phyloP scores from a whole-genome alignment of 2,888 invertebrate species.

The Carcina quercana region DNA sequence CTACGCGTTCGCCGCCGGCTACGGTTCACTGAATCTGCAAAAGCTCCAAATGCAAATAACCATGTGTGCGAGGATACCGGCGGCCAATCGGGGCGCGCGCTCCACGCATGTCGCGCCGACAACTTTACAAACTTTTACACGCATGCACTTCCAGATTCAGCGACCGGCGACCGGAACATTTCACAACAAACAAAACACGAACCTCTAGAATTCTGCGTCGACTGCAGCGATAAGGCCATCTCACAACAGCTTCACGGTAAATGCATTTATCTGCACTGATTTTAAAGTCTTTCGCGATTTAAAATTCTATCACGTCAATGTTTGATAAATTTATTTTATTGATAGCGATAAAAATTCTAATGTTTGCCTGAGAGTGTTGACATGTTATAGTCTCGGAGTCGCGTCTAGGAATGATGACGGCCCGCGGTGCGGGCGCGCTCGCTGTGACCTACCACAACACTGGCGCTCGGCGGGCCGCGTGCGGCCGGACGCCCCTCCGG shows the following conservation, averaged over 20 bases:
- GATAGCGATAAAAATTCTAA: background rate
- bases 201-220: constrained; percentile 73
- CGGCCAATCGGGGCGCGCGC: constrained; percentile 56
- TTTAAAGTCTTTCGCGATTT: constrained; percentile 20
- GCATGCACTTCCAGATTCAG: constrained; percentile 47
- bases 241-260: constrained; percentile 68
- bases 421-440: constrained; percentile 50
- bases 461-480: constrained; percentile 42
- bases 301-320: background rate
- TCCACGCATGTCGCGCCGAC: constrained; percentile 62
- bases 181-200: constrained; percentile 46
- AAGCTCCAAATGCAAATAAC: constrained; percentile 66
- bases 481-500: constrained; percentile 29
- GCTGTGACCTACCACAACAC: constrained; percentile 80
- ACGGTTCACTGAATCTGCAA: constrained; percentile 72
- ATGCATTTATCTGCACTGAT: constrained; percentile 58
- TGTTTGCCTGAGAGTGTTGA: constrained; percentile 21
- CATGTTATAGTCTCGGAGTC: constrained; percentile 56
- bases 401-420: constrained; percentile 45
- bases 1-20: constrained; percentile 55
- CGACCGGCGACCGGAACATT: constrained; percentile 23
- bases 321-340: background rate
- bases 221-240: constrained; percentile 75
- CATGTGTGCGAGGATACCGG: constrained; percentile 57
- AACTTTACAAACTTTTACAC: constrained; percentile 65